Evolutionary conservation across 2,888 invertebrate genomes (phyloP), one percentile per base, ranked within the genome.

Genomic region (Steinernema hermaphroditum): DNA sequence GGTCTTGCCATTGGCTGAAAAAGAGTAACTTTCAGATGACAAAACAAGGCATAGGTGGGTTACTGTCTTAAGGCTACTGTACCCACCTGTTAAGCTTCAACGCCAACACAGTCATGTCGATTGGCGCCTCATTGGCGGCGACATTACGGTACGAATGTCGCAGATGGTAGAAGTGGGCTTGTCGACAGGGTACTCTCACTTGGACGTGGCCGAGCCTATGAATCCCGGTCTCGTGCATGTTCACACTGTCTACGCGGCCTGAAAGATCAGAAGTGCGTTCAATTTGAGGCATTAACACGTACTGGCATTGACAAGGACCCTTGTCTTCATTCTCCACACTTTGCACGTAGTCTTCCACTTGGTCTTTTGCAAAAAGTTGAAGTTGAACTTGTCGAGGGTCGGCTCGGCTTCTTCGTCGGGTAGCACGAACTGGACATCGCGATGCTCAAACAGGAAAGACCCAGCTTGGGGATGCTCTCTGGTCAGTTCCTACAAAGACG

Each of bases 221-320:
- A 37, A 86, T 83, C n/a, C 85, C 85, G 2, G 84, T 85, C 72
- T 85, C 85, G 70, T 85, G 85, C 85, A 85, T 85, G 72, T 85
- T 85, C 19, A 85, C 85, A 69, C 78, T 80, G 68, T 85, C 83
- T 0, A 85, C 84, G 19, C 85, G 79, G 49, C 78, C 83, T 82
- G 70, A 68, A 78, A 32, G 4, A 1, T n/a, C 32, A 27, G 34
- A 49, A 37, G 37, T 37, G 4, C 4, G 34, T 50, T 50, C 19
- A 50, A 27, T 24, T 24, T 27, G 9, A 19, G 9, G 8, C 9
- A 12, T 68, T n/a, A 32, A 27, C 6, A 78, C 78, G 72, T 37
- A 84, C 85, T 83, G 12, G 85, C 85, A 79, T 86, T 85, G 8
- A 85, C 85, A 8, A 80, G 82, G 16, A 86, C 85, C 16, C 85